Evolutionary conservation across 2,888 invertebrate genomes (phyloP).

Genomic region (Drosophila multiciliata): DNA sequence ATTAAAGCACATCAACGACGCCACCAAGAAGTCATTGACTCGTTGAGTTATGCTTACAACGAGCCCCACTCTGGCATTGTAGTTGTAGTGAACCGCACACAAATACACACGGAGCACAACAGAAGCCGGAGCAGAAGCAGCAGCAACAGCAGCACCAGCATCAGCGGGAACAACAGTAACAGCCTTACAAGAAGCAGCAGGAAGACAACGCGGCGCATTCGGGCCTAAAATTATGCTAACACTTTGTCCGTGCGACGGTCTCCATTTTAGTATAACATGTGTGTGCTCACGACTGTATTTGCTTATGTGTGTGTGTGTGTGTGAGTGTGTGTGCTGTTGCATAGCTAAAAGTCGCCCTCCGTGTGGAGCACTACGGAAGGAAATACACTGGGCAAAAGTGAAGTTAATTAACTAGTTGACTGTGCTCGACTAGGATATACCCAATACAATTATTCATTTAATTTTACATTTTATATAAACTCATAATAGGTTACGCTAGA

Average conservation of each 20-base stretch:
- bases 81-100: conserved; percentile 48
- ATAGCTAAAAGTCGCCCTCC: conserved; percentile 53
- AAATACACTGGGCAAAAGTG: conserved; percentile 48
- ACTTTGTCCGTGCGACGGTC: conserved; percentile 67
- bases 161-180: conserved; percentile 16
- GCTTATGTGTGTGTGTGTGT: conserved; percentile 16
- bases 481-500: neutral
- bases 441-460: neutral
- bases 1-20: conserved; percentile 82
- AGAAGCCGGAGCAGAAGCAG: neutral
- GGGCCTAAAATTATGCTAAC: conserved; percentile 78
- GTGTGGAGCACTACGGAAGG: conserved; percentile 39
- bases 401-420: neutral
- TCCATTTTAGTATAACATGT: conserved; percentile 44
- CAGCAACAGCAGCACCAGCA: conserved; percentile 18
- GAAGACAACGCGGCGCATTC: conserved; percentile 59
- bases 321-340: conserved; percentile 37
- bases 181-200: conserved; percentile 17
- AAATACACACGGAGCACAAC: conserved; percentile 23
- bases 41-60: conserved; percentile 81
- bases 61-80: conserved; percentile 58
- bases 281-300: conserved; percentile 12
- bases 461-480: too few species aligned
- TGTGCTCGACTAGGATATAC: neutral
- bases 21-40: conserved; percentile 84